Evolutionary conservation across 2,113 vertebrate genomes (phyloP), one percentile per base, ranked within the genome.

Genomic region (Macrotus californicus): DNA sequence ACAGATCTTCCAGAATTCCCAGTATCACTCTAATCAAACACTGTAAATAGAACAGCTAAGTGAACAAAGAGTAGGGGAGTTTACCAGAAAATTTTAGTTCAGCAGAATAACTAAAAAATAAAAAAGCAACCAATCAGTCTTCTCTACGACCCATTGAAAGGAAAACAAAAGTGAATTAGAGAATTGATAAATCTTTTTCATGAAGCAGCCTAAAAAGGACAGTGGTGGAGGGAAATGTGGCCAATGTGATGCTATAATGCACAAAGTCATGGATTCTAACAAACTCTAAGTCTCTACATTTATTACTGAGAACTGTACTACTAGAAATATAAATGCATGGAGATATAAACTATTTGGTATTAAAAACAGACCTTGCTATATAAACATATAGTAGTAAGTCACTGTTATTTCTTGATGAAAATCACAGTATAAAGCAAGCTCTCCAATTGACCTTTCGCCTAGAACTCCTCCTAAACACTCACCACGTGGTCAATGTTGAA

Each of bases 331-430:
- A 94, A 94, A 87, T 34, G 69, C 56, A 93, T 2, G 90, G 4
- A 7, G 59, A 80, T 83, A 91, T 16, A 97, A 94, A 96, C 43
- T 31, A 15, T 50, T 52, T 36, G 43, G 50, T 80, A 85, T 89
- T 94, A 94, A 92, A 93, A 96, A 75, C 19, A 93, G 34, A 87
- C 52, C 34, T 91, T 87, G 59, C 56, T 77, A n/a, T 67, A 85
- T 73, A 61, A 96, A 87, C 50, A 83, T 34, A 69, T 9, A 61
- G 24, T 61, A 73, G 12, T 46, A 43, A 61, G 56, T 69, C 59
- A 75, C 18, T 54, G 87, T 76, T 64, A 29, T 85, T 48, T 93
- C 77, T 93, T 64, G 73, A 21, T 52, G 43, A 94, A 67, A 75
- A 12, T 72, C 89, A 80, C 46, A 72, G 39, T 83, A 70, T 59